Evolutionary conservation across 2,113 vertebrate genomes (phyloP).

Genomic region (Mustelus asterias): DNA sequence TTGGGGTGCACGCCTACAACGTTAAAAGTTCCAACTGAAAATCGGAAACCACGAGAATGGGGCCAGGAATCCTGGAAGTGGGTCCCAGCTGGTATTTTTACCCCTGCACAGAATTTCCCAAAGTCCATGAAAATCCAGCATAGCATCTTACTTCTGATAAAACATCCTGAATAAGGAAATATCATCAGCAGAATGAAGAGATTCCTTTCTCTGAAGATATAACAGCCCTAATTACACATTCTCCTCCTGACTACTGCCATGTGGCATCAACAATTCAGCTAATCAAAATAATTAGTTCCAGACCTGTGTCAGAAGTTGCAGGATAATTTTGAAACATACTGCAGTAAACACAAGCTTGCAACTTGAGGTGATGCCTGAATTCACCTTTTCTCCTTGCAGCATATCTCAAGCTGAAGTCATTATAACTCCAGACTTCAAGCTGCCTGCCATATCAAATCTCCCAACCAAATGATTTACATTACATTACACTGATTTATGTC

Average conservation of each 20-base stretch:
- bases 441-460: constrained; percentile 9
- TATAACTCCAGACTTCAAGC: background rate
- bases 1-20: no score
- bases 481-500: background rate
- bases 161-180: background rate
- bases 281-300: background rate
- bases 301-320: background rate
- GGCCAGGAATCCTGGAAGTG: no score
- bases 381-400: background rate
- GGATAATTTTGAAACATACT: background rate
- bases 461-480: constrained; percentile 1
- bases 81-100: no score
- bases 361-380: background rate
- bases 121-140: no score
- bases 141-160: background rate
- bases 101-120: no score
- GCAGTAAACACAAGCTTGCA: background rate
- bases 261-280: background rate
- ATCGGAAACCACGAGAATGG: no score
- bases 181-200: background rate
- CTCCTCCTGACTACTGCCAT: background rate
- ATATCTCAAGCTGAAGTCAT: background rate
- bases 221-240: background rate
- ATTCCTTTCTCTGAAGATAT: background rate
- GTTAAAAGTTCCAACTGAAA: no score